Percentiles rank a stretch among this genome's conserved stretches.
Evolutionary conservation across 2,888 invertebrate species (phyloP).

Genomic region (Drosophila percnosoma): DNA sequence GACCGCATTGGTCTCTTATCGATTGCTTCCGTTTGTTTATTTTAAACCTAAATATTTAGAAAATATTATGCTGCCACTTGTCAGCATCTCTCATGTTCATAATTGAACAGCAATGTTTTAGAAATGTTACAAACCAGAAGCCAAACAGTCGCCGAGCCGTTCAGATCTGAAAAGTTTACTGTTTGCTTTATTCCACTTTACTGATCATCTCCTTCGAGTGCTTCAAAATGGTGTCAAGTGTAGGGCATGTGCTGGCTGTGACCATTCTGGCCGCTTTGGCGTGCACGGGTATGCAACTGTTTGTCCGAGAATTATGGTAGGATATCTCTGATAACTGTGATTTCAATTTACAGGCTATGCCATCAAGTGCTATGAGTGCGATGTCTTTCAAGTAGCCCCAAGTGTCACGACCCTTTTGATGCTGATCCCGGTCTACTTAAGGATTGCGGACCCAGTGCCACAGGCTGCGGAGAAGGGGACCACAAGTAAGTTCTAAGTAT

Average conservation of each 20-base stretch:
- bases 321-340: background rate
- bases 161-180: constrained; percentile 41
- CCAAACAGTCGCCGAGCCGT: constrained; percentile 39
- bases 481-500: constrained; percentile 75
- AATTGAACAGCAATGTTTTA: constrained; percentile 2
- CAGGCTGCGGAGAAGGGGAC: constrained; percentile 83
- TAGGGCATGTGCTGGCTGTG: constrained; percentile 73
- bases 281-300: constrained; percentile 72
- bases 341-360: constrained; percentile 74
- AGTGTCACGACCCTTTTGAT: constrained; percentile 82
- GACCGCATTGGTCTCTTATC: too few relatives aligned
- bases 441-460: constrained; percentile 80
- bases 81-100: too few relatives aligned
- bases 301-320: background rate
- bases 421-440: constrained; percentile 64
- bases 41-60: too few relatives aligned
- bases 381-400: constrained; percentile 67
- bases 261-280: constrained; percentile 75
- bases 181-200: background rate
- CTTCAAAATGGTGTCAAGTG: constrained; percentile 76
- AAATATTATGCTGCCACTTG: too few relatives aligned
- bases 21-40: too few relatives aligned
- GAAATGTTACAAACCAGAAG: constrained; percentile 46
- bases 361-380: constrained; percentile 83
- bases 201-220: constrained; percentile 9